Base-by-base conservation (phyloP, 1,140 invertebrate genomes). In the Diachasmimorpha longicaudata region DNA sequence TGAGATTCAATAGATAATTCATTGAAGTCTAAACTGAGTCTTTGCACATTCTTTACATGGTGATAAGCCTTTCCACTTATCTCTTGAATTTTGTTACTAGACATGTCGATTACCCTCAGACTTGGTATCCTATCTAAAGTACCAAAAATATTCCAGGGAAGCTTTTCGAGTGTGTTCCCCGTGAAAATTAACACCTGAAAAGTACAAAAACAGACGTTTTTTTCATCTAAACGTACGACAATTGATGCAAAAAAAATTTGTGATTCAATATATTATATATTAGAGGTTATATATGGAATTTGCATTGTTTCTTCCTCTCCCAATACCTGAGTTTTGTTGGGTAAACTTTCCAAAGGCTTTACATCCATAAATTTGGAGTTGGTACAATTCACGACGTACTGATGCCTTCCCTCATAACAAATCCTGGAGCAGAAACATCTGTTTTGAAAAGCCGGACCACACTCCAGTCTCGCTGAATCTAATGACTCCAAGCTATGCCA, bases 51-150 rank as follows among this genome's bases (percentile, higher is more conserved):
- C 48, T 89, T 89, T 0, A 96, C 94, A 81, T 93, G 93, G 81
- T 95, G 94, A 84, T 94, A 96, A 4, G 93, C 89, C 85, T 95
- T 94, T 0, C 95, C 95, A 79, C 91, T 91, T 71, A 96, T 95
- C 75, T 93, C 91, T 63, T 89, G 83, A n/a, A 96, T 95, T 13
- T 91, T 86, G 83, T 96, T 96, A 76, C 91, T 93, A 23, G 92
- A 93, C 93, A 96, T 93, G 79, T 96, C 94, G 31, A 96, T 92
- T 1, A 93, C 90, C 76, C 90, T 90, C 19, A 96, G 83, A 44
- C 92, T 87, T 39, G 90, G 91, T 48, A 93, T 88, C 52, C 87
- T 88, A 48, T 92, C 91, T 23, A 91, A 84, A 48, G 87, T 91
- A 0, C 94, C 94, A 82, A 96, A 94, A 0, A 96, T 88, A 82